Base-by-base conservation (phyloP, 1,140 invertebrate genomes). In the Melipona quadrifasciata region DNA sequence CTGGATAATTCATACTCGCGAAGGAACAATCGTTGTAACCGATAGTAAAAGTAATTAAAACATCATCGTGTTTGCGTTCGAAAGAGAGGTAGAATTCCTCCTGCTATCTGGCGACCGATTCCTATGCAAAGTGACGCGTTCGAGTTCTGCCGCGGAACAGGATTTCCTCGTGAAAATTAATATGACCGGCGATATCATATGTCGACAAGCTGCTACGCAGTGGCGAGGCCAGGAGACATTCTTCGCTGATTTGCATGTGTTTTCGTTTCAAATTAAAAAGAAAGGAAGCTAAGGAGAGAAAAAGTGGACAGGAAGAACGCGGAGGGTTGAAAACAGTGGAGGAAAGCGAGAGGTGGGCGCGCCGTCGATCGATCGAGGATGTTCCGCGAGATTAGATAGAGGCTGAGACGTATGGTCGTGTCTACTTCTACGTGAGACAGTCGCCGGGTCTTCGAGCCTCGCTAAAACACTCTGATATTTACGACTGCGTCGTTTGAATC, bases 81-180 rank as follows among this genome's bases (percentile, higher is more conserved):
- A 34, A 21, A 70, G 17, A 70, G 58, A 14, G 16, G 57, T 51
- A 8, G 61, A 80, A 75, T 68, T 73, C 82, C 55, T 85, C 71
- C 65, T 58, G 68, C 53, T 70, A 75, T 82, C 82, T 47, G 39
- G 75, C 53, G 67, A 51, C 86, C 34, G 74, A 88, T 88, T 87
- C 86, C 82, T 79, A 89, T 87, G 86, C 83, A 85, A 88, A 89
- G 70, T 79, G 87, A 87, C 67, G 78, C 70, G 53, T 84, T 67
- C 74, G 58, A 76, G 82, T 76, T 65, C 67, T 64, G 14, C 74
- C 64, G 55, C 57, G 14, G 55, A 19, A 19, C 55, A n/a, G 57
- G 39, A 71, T 61, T 70, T 34, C 34, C 70, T 75, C 57, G 70
- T 68, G 75, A 34, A 84, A 88, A 89, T 89, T 87, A 87, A 87